Conservation (phyloP, 2,888 invertebrate species). For the Amorpha juglandis region DNA sequence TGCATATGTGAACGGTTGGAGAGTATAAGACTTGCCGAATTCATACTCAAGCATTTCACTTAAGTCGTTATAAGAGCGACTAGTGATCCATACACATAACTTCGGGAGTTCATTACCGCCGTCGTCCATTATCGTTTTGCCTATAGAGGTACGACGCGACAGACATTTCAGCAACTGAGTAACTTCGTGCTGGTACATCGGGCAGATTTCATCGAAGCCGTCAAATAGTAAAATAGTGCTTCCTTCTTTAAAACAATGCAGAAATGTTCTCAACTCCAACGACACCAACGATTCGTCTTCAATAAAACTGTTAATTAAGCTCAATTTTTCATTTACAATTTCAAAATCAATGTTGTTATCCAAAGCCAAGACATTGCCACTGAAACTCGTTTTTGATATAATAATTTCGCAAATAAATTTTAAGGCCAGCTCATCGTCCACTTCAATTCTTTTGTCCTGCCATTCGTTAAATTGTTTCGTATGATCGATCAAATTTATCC, state of each 20-base stretch:
- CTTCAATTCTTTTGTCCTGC: slow-evolving; percentile 6
- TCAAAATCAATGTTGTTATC: slow-evolving; percentile 16
- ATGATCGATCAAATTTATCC: slow-evolving; percentile 27
- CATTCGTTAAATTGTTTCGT: slow-evolving; percentile 27
- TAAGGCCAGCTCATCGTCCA: slow-evolving; percentile 8
- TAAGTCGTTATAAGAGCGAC: slow-evolving; percentile 36
- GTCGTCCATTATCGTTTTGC: neutral
- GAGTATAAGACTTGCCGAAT: slow-evolving; percentile 16
- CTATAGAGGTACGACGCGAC: too few species aligned
- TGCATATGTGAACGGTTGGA: neutral
- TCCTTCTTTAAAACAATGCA: slow-evolving; percentile 22
- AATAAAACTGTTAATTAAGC: neutral
- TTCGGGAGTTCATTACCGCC: neutral
- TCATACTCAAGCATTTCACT: neutral
- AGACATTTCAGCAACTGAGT: slow-evolving; percentile 15
- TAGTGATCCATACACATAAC: slow-evolving; percentile 34
- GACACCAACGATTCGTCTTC: slow-evolving; percentile 3
- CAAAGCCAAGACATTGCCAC: neutral
- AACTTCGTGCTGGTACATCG: slow-evolving; percentile 10
- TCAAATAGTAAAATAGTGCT: slow-evolving; percentile 23
- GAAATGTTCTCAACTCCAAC: slow-evolving; percentile 20
- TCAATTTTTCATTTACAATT: neutral
- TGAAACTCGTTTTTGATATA: slow-evolving; percentile 1
- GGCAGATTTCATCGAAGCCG: slow-evolving; percentile 28
- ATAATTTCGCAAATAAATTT: slow-evolving; percentile 19